phyloP scores from a whole-genome alignment of 2,113 vertebrate genomes.

The Erythrolamprus reginae region DNA sequence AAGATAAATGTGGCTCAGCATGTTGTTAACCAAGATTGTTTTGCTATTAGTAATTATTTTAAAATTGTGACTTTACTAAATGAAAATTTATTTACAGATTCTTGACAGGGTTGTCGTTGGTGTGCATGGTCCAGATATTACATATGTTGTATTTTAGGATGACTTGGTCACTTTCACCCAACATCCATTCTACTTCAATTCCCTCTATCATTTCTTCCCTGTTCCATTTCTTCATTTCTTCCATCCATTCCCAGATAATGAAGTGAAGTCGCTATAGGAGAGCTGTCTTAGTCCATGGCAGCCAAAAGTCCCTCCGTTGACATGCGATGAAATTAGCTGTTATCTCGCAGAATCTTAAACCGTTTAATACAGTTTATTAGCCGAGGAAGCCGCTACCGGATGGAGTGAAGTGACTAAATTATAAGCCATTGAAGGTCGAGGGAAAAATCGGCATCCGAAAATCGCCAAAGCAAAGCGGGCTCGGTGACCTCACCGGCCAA shows the following conservation, averaged over 20 bases:
- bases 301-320: not conserved
- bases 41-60: not conserved
- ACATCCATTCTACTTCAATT: too few species aligned
- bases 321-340: not conserved
- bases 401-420: not conserved
- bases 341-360: not conserved
- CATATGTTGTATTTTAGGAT: too few species aligned
- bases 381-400: not conserved
- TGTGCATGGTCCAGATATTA: not conserved
- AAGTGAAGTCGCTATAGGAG: not conserved
- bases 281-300: not conserved
- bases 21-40: not conserved
- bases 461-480: not conserved
- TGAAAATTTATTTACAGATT: not conserved
- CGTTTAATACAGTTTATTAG: not conserved
- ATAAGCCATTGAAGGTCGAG: not conserved
- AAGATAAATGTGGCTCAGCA: not conserved
- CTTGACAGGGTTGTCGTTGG: not conserved
- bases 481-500: not conserved
- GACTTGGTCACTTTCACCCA: too few species aligned
- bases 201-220: too few species aligned
- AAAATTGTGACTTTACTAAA: not conserved
- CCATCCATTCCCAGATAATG: too few species aligned
- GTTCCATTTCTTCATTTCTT: too few species aligned
- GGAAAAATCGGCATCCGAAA: not conserved